A percentile compares a stretch with the other conserved stretches of the same genome.
phyloP scores from a whole-genome alignment of 2,797 vertebrate species.

The Leucoraja ocellata region DNA sequence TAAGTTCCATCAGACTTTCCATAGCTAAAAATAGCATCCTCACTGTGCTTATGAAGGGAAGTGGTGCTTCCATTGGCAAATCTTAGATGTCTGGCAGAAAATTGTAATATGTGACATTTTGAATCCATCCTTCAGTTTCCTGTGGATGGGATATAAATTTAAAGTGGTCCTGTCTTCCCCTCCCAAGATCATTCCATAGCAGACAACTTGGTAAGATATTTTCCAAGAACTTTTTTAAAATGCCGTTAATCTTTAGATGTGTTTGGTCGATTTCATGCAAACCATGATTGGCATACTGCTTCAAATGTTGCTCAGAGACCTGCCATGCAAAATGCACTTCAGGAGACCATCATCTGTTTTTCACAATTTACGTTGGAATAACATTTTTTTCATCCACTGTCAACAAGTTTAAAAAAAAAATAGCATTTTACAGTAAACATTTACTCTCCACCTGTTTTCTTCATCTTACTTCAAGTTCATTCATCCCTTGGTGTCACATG shows the following conservation, averaged over 20 bases:
- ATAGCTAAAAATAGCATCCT: neutral
- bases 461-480: conserved; percentile 30
- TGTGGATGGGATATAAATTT: neutral
- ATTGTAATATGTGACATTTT: neutral
- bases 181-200: no score
- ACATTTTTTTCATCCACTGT: conserved; percentile 13
- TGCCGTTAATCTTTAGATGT: neutral
- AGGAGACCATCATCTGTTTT: neutral
- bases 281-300: neutral
- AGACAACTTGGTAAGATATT: neutral
- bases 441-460: conserved; percentile 29
- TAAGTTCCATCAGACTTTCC: neutral
- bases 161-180: neutral
- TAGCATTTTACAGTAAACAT: conserved; percentile 19
- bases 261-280: neutral
- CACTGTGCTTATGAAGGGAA: neutral
- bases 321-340: no score
- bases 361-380: neutral
- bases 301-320: neutral
- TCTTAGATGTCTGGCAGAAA: neutral
- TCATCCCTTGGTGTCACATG: conserved; percentile 15
- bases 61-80: neutral
- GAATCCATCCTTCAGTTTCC: neutral
- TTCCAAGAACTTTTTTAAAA: neutral
- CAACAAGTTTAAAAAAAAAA: conserved; percentile 5